A percentile compares a stretch with the other conserved stretches of the same genome.
Evolutionary conservation across 2,113 vertebrate species (phyloP).

Genomic region (Pachypanchax playfairii): DNA sequence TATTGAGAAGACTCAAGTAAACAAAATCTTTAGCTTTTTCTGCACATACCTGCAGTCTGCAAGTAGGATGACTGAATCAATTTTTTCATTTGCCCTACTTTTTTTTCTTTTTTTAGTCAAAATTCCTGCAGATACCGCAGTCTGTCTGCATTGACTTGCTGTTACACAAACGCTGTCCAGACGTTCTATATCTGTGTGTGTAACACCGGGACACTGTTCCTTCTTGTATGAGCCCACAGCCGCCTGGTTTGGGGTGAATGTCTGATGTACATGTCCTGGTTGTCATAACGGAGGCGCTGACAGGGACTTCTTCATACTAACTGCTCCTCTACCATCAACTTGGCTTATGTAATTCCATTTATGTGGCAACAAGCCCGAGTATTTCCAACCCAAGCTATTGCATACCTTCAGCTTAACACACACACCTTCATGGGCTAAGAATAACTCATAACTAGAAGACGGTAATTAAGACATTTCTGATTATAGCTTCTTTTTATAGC

Average conservation of each 20-base stretch:
- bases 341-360: constrained; percentile 68
- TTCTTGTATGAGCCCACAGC: constrained; percentile 2
- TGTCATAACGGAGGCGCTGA: constrained; percentile 68
- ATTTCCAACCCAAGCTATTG: constrained; percentile 42
- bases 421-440: constrained; percentile 53
- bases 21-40: constrained; percentile 5
- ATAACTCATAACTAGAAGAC: constrained; percentile 50
- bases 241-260: constrained; percentile 32
- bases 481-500: constrained; percentile 15
- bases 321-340: constrained; percentile 59
- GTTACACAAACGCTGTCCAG: neutral
- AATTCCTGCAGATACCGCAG: constrained; percentile 18
- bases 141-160: constrained; percentile 12
- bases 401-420: constrained; percentile 35
- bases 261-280: constrained; percentile 48
- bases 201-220: constrained; percentile 4
- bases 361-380: constrained; percentile 56
- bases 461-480: constrained; percentile 14
- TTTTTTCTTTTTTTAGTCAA: constrained; percentile 18
- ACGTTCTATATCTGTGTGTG: neutral
- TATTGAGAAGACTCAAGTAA: neutral
- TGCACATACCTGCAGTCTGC: constrained; percentile 11
- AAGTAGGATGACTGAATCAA: constrained; percentile 22
- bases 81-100: constrained; percentile 42
- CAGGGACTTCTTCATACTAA: constrained; percentile 52